Percentiles rank a stretch among this genome's conserved stretches.
Conservation (phyloP, 2,888 invertebrate genomes). For the Cheilosia pagana region DNA sequence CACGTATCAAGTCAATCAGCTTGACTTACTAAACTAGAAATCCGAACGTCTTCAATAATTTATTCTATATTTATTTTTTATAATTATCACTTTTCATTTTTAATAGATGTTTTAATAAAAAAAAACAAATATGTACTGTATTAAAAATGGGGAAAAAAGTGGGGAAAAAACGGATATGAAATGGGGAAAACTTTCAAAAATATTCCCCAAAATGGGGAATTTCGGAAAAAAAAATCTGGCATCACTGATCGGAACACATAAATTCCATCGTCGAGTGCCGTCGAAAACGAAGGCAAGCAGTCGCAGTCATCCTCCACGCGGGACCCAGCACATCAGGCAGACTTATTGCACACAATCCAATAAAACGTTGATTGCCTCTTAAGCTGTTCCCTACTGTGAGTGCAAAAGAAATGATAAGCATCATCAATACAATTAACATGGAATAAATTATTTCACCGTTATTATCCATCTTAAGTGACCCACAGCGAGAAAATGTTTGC, state of each 20-base stretch:
- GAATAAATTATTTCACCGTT: conserved; percentile 57
- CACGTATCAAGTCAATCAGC: no score
- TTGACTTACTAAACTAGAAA: no score
- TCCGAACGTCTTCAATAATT: no score
- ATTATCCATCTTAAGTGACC: conserved; percentile 53
- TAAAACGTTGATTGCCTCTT: conserved; percentile 59
- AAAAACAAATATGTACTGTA: no score
- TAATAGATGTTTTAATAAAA: no score
- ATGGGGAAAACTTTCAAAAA: no score
- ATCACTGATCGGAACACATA: conserved; percentile 29
- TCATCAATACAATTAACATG: conserved; percentile 69
- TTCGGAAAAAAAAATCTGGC: no score
- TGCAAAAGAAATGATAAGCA: conserved; percentile 64
- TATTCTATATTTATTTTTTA: no score
- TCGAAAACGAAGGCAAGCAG: background rate
- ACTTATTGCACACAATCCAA: conserved; percentile 52
- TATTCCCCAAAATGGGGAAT: no score
- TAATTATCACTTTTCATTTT: no score
- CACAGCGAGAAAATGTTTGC: conserved; percentile 59
- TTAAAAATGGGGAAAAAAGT: no score
- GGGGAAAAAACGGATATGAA: no score
- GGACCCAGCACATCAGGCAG: background rate
- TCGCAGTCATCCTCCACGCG: background rate
- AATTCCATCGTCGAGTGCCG: conserved; percentile 23
- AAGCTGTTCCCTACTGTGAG: conserved; percentile 34